phyloP scores from a whole-genome alignment of 1,140 invertebrate species.

The Microplitis mediator region DNA sequence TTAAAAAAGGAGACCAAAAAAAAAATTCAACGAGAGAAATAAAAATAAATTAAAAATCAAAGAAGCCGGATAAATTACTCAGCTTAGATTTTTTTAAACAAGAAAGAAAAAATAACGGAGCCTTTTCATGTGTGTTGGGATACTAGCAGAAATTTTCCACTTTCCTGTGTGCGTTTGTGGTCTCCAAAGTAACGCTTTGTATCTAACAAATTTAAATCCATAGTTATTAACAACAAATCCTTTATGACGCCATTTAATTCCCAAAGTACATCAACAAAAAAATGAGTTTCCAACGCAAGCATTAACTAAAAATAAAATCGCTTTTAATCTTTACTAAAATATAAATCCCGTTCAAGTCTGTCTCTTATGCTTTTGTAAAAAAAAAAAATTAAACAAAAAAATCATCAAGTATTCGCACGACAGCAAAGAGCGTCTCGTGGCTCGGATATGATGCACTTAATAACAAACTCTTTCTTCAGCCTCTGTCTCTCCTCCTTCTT shows the following conservation, averaged over 20 bases:
- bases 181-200: neutral
- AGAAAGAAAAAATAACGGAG: constrained; percentile 12
- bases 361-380: constrained; percentile 2
- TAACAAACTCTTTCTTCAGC: neutral
- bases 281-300: too few relatives aligned
- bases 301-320: too few relatives aligned
- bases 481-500: constrained; percentile 15
- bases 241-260: too few relatives aligned
- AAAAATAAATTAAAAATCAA: constrained; percentile 30
- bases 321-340: too few relatives aligned
- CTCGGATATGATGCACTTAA: constrained; percentile 69
- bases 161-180: neutral
- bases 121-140: too few relatives aligned
- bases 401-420: constrained; percentile 19
- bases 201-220: too few relatives aligned
- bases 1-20: constrained; percentile 28
- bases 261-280: too few relatives aligned
- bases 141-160: neutral
- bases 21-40: constrained; percentile 35
- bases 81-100: neutral
- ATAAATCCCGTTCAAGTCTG: too few relatives aligned
- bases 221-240: neutral
- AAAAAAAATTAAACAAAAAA: constrained; percentile 25
- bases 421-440: constrained; percentile 57
- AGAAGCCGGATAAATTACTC: constrained; percentile 20